Percentiles rank a stretch among this genome's conserved stretches.
These are phyloP conservation scores for Parapsyche elsis DNA, from an alignment of 1,140 invertebrate species.

Conservation along the genomic window DNA sequence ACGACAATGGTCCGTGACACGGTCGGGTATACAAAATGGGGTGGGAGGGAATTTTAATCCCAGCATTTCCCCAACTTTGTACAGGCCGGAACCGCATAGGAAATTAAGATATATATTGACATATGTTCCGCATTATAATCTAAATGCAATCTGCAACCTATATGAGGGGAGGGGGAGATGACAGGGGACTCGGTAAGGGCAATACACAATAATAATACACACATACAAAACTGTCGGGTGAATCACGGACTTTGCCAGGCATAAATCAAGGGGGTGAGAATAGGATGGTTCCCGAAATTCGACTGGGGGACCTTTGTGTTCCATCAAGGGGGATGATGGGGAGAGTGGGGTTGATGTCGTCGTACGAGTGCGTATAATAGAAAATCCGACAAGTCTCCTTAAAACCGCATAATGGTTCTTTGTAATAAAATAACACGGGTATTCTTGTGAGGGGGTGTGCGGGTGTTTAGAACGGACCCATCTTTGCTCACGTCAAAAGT, in stretches of 20 bases:
- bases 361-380: neutral
- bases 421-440: neutral
- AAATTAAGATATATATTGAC: conserved; percentile 35
- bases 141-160: conserved; percentile 31
- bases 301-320: conserved; percentile 6
- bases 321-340: too few species aligned
- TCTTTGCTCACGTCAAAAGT: neutral
- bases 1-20: neutral
- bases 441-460: neutral
- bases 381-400: conserved; percentile 7
- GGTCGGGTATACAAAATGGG: too few species aligned
- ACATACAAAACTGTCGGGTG: conserved; percentile 10
- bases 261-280: conserved; percentile 31
- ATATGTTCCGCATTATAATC: conserved; percentile 33
- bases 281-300: neutral
- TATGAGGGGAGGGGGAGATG: neutral
- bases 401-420: conserved; percentile 1
- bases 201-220: neutral
- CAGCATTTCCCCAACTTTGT: conserved; percentile 39
- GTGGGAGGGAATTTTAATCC: conserved; percentile 3
- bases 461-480: neutral
- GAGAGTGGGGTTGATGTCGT: too few species aligned
- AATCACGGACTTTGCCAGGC: conserved; percentile 13
- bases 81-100: neutral
- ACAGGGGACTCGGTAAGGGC: neutral